Evolutionary conservation across 1,140 invertebrate species (phyloP).

Genomic region (Patella vulgata): DNA sequence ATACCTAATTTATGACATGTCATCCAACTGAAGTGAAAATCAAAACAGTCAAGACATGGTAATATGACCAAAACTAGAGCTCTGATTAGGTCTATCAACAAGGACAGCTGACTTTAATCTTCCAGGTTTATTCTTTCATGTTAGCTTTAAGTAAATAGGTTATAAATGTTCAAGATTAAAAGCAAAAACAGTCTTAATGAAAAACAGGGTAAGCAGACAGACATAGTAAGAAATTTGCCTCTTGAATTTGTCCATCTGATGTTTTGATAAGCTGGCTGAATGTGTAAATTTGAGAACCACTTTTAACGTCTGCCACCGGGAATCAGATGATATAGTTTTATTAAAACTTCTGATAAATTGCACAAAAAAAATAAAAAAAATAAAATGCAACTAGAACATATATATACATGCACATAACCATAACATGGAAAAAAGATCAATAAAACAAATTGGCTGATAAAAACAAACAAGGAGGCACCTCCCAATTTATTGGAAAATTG

Average conservation of each 20-base stretch:
- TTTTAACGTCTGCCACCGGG: constrained; percentile 51
- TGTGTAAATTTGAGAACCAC: constrained; percentile 56
- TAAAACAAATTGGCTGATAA: not conserved
- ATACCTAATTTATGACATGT: too few species aligned
- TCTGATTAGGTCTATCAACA: too few species aligned
- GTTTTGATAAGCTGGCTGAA: constrained; percentile 33
- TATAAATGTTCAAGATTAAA: too few species aligned
- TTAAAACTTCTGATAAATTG: too few species aligned
- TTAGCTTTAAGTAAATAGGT: too few species aligned
- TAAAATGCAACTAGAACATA: constrained; percentile 1
- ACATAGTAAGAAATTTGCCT: constrained; percentile 41
- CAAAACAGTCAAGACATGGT: too few species aligned
- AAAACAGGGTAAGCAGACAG: constrained; percentile 10
- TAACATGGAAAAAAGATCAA: not conserved
- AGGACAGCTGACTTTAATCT: too few species aligned
- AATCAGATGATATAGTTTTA: constrained; percentile 37
- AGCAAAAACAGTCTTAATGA: not conserved
- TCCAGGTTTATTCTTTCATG: too few species aligned
- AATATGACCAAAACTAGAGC: too few species aligned
- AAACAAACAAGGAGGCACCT: too few species aligned
- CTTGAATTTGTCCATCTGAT: constrained; percentile 38
- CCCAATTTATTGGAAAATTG: too few species aligned
- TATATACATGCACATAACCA: not conserved
- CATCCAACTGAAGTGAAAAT: too few species aligned
- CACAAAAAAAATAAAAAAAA: constrained; percentile 6